phyloP scores from a whole-genome alignment of 2,888 invertebrate genomes.

The Agrotis exclamationis region DNA sequence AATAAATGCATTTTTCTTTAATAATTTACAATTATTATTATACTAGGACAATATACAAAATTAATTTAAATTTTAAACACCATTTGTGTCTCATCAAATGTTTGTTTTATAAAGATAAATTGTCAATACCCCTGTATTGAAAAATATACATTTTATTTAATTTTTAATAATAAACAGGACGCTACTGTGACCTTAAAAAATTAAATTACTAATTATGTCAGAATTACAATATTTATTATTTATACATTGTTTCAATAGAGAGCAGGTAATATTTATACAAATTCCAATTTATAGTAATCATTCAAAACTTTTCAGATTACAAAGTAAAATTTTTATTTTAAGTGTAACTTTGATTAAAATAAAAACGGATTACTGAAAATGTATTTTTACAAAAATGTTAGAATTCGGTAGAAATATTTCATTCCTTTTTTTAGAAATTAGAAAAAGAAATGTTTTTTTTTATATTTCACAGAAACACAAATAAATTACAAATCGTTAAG shows the following conservation, averaged over 20 bases:
- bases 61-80: constrained; percentile 8
- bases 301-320: not conserved
- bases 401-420: too few species aligned
- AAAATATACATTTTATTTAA: constrained; percentile 3
- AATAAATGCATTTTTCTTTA: constrained; percentile 81
- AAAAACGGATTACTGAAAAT: too few species aligned
- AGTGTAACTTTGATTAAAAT: too few species aligned
- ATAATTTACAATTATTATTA: constrained; percentile 76
- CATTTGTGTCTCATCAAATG: constrained; percentile 13
- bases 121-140: constrained; percentile 5
- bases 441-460: too few species aligned
- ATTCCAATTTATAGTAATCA: not conserved
- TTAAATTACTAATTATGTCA: constrained; percentile 25
- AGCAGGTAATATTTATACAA: constrained; percentile 44
- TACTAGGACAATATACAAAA: constrained; percentile 69
- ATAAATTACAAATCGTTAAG: constrained; percentile 1
- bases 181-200: constrained; percentile 14
- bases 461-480: constrained; percentile 53
- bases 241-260: constrained; percentile 48
- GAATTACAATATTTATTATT: constrained; percentile 35
- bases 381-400: too few species aligned
- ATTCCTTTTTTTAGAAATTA: too few species aligned
- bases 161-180: constrained; percentile 7
- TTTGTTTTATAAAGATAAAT: not conserved
- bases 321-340: too few species aligned